phyloP scores from a whole-genome alignment of 2,113 vertebrate species.

The Pterocles orientalis region DNA sequence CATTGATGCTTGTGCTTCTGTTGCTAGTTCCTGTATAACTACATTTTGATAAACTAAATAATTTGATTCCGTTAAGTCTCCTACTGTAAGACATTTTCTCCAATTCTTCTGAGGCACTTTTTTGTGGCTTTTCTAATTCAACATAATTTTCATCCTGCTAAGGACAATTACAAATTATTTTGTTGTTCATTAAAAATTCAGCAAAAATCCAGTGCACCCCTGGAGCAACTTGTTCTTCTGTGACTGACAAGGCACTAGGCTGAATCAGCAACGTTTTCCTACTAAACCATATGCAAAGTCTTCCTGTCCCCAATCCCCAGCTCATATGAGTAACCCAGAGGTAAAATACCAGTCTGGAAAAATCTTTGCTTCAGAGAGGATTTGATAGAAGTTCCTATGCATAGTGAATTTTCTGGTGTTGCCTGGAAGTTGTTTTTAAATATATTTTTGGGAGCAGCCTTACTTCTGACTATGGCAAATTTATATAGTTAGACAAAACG shows the following conservation, averaged over 20 bases:
- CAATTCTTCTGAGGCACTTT: background rate
- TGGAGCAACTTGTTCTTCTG: background rate
- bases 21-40: background rate
- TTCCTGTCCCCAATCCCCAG: background rate
- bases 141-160: background rate
- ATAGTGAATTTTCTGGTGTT: background rate
- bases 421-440: background rate
- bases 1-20: background rate
- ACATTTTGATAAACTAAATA: background rate
- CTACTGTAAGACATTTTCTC: background rate
- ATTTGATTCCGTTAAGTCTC: background rate
- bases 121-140: background rate
- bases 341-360: background rate
- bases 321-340: background rate
- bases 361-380: background rate
- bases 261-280: background rate
- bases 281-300: background rate
- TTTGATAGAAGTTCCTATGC: background rate
- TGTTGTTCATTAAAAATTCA: background rate
- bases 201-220: background rate
- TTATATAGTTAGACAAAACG: background rate
- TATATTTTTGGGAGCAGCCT: background rate
- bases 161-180: background rate
- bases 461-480: background rate
- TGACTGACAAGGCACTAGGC: background rate